phyloP scores from a whole-genome alignment of 2,113 vertebrate species.

The Blennius ocellaris region DNA sequence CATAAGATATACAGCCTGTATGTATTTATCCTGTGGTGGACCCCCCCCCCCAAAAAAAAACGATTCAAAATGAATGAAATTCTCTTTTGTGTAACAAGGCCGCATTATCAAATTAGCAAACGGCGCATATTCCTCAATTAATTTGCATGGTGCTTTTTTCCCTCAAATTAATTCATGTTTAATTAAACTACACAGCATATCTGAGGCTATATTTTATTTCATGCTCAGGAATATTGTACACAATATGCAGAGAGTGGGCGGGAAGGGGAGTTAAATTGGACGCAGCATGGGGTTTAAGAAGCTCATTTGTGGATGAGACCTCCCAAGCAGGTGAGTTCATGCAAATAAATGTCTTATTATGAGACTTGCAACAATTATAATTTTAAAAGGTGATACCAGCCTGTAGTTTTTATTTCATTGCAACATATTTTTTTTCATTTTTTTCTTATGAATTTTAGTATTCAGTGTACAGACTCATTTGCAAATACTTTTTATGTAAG shows the following conservation, averaged over 20 bases:
- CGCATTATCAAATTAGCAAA: neutral
- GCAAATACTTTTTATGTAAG: neutral
- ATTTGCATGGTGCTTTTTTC: neutral
- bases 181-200: neutral
- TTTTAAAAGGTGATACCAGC: neutral
- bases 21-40: no score
- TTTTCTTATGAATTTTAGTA: neutral
- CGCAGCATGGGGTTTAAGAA: constrained; percentile 14
- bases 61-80: neutral
- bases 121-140: neutral
- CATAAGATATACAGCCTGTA: no score
- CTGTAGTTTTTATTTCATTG: neutral
- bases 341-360: neutral
- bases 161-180: neutral
- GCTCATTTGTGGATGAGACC: constrained; percentile 2
- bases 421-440: no score
- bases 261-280: neutral
- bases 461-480: neutral
- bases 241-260: neutral
- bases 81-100: neutral
- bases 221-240: neutral
- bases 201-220: neutral
- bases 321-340: neutral
- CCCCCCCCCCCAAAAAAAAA: neutral
- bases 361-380: constrained; percentile 1